Evolutionary conservation across 2,797 vertebrate genomes (phyloP), one percentile per base, ranked within the genome.

Genomic region (Pagetopsis macropterus): DNA sequence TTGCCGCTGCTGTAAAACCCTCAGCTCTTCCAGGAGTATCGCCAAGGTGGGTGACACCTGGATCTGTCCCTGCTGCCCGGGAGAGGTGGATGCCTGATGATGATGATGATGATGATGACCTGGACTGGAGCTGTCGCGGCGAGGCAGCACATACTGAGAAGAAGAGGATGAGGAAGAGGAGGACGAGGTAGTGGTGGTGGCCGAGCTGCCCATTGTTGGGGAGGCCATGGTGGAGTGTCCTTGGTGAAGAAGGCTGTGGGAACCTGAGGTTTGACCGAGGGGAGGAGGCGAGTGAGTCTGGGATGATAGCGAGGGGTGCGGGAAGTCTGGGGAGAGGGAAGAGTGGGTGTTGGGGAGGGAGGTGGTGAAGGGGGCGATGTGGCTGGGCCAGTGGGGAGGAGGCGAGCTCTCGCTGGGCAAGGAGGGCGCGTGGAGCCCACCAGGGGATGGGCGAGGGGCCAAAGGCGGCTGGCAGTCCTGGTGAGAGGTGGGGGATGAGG

Each of bases 1-100:
- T 84, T 98, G 97, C 60, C 96, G 92, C 91, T 98, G 96, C 85
- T 98, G 97, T 62, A 98, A 87, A 65, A 97, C 94, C 61, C 96
- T 90, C 8, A 98, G 95, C 89, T 98, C 96, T 85, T 98, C 97
- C 74, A 98, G 80, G 33, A 98, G 96, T 14, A 98, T 93, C 0
- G 97, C 95, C 73, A 98, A 89, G 41, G 94, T 93, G 0, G 94
- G 92, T 3, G 93, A 87, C 60, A 94, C 92, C 74, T 92, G 92
- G 54, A 94, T 78, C 59, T 92, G 91, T 13, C 86, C 88, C 63
- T 84, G 90, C 60, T 91, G 82, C 15, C 85, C 92, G 43, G 88
- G 81, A 76, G 94, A 90, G 73, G 76, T 85, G 19, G 92, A 90
- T 49, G 88, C 75, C 80, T 82, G 91, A 80, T 93, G 95, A 27